Percentiles rank a stretch among this genome's conserved stretches.
Conservation (phyloP, 2,888 invertebrate genomes). For the Lampropteryx suffumata region DNA sequence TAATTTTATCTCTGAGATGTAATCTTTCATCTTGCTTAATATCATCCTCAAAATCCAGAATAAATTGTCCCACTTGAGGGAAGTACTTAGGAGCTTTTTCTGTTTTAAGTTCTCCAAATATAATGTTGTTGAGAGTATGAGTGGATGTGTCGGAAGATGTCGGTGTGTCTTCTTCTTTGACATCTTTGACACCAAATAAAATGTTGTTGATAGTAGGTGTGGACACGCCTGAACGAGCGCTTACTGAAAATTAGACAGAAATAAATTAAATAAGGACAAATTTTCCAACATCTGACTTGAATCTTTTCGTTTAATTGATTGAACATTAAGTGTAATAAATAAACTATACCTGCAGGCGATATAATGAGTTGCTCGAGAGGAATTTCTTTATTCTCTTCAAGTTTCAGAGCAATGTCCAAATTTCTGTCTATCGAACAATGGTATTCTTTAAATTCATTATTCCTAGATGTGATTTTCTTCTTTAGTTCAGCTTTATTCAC, state of each 20-base stretch:
- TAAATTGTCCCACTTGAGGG: slow-evolving; percentile 18
- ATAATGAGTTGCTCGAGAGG: slow-evolving; percentile 56
- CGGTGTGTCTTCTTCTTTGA: slow-evolving; percentile 38
- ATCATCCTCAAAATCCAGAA: slow-evolving; percentile 8
- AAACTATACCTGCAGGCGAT: slow-evolving; percentile 56
- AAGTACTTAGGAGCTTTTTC: slow-evolving; percentile 24
- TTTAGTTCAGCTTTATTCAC: slow-evolving; percentile 27
- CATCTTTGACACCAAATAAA: slow-evolving; percentile 59
- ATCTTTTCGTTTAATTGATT: too few relatives aligned
- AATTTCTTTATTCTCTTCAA: slow-evolving; percentile 47
- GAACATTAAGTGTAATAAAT: too few relatives aligned
- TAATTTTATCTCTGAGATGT: not conserved
- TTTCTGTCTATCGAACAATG: slow-evolving; percentile 61
- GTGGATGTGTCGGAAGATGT: slow-evolving; percentile 1
- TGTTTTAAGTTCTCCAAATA: slow-evolving; percentile 1
- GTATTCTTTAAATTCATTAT: slow-evolving; percentile 16
- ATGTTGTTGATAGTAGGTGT: slow-evolving; percentile 68
- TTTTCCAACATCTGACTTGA: too few relatives aligned
- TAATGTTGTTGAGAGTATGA: slow-evolving; percentile 2
- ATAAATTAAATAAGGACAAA: too few relatives aligned
- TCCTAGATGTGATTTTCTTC: slow-evolving; percentile 9
- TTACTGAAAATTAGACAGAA: slow-evolving; percentile 22
- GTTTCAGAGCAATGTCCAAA: slow-evolving; percentile 58
- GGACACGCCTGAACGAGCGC: slow-evolving; percentile 44
- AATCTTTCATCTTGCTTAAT: not conserved